Evolutionary conservation across 2,113 vertebrate genomes (phyloP), one percentile per base, ranked within the genome.

Genomic region (Rissa tridactyla): DNA sequence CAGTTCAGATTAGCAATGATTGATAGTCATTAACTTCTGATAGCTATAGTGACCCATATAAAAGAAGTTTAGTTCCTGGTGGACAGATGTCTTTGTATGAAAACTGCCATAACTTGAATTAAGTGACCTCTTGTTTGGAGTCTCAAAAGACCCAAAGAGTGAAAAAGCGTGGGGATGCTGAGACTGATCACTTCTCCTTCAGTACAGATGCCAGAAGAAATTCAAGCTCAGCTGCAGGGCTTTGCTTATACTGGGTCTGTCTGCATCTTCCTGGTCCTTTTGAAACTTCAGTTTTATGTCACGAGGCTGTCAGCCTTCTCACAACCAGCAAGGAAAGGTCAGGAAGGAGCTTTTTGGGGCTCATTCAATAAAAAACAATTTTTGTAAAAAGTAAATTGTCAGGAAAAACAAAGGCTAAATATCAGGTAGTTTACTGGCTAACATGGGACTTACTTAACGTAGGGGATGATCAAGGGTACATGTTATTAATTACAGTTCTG

Each of bases 11-110:
- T 94, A 89, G 89, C 68, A 58, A 73, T 91, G 96, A 96, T 23
- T 95, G 92, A 94, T 90, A 88, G 94, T 88, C 85, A 77, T 93
- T 96, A 93, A 93, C 92, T 96, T 97, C 81, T 96, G 81, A 90
- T 95, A 90, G 89, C 89, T 90, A 58, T 92, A 54, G 89, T 75
- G 73, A 83, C 94, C 81, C 44, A 30, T 90, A 90, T 83, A 85
- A 93, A 97, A 87, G 78, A 91, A 90, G 78, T 92, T 79, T 87
- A 96, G 86, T 94, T 95, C 75, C 51, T 85, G 64, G 75, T 80
- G 76, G 84, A 93, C 84, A 86, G 91, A 92, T 96, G 94, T 94
- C 86, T 94, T 91, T 87, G 54, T 83, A 93, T 85, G 79, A 86
- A 83, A 95, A 83, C 75, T 90, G 79, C 87, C 51, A 34, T 86